These are phyloP conservation scores for Meiosimyza decipiens DNA, from an alignment of 2,888 invertebrate genomes.

Conservation along the genomic window DNA sequence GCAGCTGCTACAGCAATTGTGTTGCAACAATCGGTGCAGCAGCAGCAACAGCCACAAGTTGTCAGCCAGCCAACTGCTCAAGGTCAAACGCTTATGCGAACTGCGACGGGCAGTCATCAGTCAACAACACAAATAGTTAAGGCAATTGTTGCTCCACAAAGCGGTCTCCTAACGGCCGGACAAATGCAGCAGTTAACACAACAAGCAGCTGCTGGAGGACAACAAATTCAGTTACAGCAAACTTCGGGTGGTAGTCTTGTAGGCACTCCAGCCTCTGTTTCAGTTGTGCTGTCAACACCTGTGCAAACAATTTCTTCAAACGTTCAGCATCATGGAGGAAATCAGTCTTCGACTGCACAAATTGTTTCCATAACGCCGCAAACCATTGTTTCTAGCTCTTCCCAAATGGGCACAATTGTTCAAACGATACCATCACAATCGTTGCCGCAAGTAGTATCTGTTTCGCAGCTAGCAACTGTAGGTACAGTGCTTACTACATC, in stretches of 20 bases:
- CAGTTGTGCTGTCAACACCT: slow-evolving; percentile 66
- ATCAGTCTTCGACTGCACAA: slow-evolving; percentile 54
- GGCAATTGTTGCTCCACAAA: slow-evolving; percentile 62
- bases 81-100: slow-evolving; percentile 45
- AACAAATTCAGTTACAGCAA: slow-evolving; percentile 56
- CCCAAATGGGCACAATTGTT: slow-evolving; percentile 61
- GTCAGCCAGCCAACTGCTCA: slow-evolving; percentile 44
- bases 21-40: slow-evolving; percentile 52
- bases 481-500: slow-evolving; percentile 65
- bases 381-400: slow-evolving; percentile 56
- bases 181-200: slow-evolving; percentile 68
- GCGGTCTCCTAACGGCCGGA: slow-evolving; percentile 63
- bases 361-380: slow-evolving; percentile 65
- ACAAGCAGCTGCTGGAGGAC: slow-evolving; percentile 48
- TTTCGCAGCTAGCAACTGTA: slow-evolving; percentile 66
- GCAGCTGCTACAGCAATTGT: slow-evolving; percentile 56
- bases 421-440: slow-evolving; percentile 63
- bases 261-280: slow-evolving; percentile 60
- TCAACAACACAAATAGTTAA: slow-evolving; percentile 63
- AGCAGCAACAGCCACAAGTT: slow-evolving; percentile 45
- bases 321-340: slow-evolving; percentile 47
- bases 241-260: slow-evolving; percentile 49
- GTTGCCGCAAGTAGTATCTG: slow-evolving; percentile 66
- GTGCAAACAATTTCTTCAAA: slow-evolving; percentile 61
- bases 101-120: slow-evolving; percentile 58